A percentile compares a stretch with the other conserved stretches of the same genome.
These are phyloP conservation scores for Danio aesculapii DNA, from an alignment of 2,797 vertebrate species.

Conservation along the genomic window DNA sequence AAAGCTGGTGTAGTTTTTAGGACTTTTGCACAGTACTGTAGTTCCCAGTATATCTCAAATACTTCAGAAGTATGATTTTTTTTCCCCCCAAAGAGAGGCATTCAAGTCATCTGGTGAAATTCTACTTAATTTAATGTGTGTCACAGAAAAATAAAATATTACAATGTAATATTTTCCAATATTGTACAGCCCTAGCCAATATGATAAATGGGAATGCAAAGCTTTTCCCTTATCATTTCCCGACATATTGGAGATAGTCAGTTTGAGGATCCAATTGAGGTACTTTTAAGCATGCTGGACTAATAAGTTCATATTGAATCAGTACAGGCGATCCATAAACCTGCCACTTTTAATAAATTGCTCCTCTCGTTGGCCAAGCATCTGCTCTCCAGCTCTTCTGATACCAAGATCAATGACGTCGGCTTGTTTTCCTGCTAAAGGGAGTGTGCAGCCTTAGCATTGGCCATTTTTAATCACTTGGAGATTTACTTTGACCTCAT, in stretches of 20 bases:
- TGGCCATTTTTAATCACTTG: constrained; percentile 69
- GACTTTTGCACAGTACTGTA: no score
- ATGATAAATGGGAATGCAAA: neutral
- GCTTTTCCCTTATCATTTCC: neutral
- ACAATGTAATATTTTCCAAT: no score
- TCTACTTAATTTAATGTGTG: no score
- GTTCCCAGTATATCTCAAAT: no score
- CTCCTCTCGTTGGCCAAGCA: constrained; percentile 44
- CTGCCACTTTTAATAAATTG: constrained; percentile 5
- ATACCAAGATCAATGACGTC: constrained; percentile 69
- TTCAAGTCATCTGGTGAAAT: no score
- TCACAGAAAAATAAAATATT: no score
- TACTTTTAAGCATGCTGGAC: neutral
- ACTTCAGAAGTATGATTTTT: no score
- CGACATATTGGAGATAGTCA: neutral
- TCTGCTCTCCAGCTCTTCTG: constrained; percentile 65
- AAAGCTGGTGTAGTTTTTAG: no score
- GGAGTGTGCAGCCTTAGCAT: constrained; percentile 60
- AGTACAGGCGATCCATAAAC: constrained; percentile 24
- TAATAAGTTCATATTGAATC: neutral
- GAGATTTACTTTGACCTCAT: constrained; percentile 71
- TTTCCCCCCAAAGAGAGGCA: no score
- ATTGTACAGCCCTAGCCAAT: no score
- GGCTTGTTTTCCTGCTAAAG: constrained; percentile 59
- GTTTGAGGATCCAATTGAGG: neutral